Conservation (phyloP, 2,797 vertebrate genomes). For the Thalassophryne amazonica region DNA sequence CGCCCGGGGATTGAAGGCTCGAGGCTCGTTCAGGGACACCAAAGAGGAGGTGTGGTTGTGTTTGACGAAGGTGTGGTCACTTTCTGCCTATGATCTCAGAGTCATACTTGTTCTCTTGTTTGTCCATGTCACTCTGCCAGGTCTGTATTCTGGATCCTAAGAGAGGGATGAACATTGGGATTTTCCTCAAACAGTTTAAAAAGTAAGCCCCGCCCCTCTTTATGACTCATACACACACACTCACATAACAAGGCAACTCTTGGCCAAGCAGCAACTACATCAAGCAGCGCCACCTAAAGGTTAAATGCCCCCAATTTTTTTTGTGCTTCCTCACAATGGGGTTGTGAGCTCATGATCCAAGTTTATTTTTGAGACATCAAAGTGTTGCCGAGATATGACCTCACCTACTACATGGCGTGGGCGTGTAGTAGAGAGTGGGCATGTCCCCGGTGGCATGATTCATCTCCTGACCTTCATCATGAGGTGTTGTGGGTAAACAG, state of each 20-base stretch:
- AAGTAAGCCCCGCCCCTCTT: slow-evolving; percentile 76
- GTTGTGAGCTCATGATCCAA: too few relatives aligned
- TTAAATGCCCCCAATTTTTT: too few relatives aligned
- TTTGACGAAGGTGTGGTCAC: slow-evolving; percentile 18
- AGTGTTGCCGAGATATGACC: too few relatives aligned
- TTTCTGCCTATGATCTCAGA: slow-evolving; percentile 17
- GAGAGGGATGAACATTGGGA: slow-evolving; percentile 91
- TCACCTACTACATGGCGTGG: too few relatives aligned
- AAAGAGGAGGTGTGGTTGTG: slow-evolving; percentile 81
- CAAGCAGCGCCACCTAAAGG: too few relatives aligned
- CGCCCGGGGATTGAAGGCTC: slow-evolving; percentile 47
- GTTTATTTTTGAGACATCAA: too few relatives aligned
- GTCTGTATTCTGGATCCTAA: slow-evolving; percentile 88
- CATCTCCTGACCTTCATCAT: slow-evolving; percentile 28
- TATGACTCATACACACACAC: background rate
- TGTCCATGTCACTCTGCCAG: slow-evolving; percentile 58
- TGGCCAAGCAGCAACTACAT: too few relatives aligned
- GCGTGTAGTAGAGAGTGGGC: too few relatives aligned
- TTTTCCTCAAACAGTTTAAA: slow-evolving; percentile 95
- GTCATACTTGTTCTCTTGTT: background rate
- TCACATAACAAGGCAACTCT: background rate
- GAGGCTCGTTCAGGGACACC: slow-evolving; percentile 75
- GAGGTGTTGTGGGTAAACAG: slow-evolving; percentile 51
- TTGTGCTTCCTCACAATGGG: too few relatives aligned
- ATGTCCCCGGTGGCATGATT: slow-evolving; percentile 4